Base-by-base conservation (phyloP, 2,888 invertebrate genomes). In the Geophilus truncorum region DNA sequence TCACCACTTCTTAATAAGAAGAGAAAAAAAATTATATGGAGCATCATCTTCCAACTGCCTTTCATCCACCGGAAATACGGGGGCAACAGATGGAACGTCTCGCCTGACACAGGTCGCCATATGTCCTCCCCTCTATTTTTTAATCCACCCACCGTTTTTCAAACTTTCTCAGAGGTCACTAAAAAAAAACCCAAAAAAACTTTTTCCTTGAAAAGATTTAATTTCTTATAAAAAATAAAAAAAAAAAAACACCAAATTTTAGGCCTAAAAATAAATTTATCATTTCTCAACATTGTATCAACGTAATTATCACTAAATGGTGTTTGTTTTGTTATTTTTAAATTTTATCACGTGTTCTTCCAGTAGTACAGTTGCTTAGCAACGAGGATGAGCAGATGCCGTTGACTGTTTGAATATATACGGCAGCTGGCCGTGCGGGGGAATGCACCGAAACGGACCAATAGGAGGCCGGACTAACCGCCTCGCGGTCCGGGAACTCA, bases 401-500 rank as follows among this genome's bases (percentile, higher is more conserved):
- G 70, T 70, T 70, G 70, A 70, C 70, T 70, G 70, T 70, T 70
- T 70, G 70, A 70, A 70, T 70, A n/a, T n/a, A n/a, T n/a, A 70
- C 70, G 70, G 70, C 70, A 70, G 70, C 70, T 70, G 70, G 25
- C 25, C 15, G 70, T 70, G 28, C 70, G 28, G 70, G 70, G 70
- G 70, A 70, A 70, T 70, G 70, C 70, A 70, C 70, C 70, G 25
- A 0, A 70, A 70, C 70, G 25, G 70, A 70, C 70, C 70, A 70
- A 70, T 70, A 70, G 70, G 70, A 70, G 28, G 12, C 70, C 10
- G 70, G 28, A 70, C 15, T 70, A 70, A 70, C 70, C 70, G 70
- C 70, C 70, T 70, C n/a, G 23, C 70, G 25, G 23, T n/a, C 70
- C 15, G 25, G 70, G 70, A 70, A 70, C 70, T n/a, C 70, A 15